Conservation (phyloP, 2,888 invertebrate species). For the Argyresthia goedartella region DNA sequence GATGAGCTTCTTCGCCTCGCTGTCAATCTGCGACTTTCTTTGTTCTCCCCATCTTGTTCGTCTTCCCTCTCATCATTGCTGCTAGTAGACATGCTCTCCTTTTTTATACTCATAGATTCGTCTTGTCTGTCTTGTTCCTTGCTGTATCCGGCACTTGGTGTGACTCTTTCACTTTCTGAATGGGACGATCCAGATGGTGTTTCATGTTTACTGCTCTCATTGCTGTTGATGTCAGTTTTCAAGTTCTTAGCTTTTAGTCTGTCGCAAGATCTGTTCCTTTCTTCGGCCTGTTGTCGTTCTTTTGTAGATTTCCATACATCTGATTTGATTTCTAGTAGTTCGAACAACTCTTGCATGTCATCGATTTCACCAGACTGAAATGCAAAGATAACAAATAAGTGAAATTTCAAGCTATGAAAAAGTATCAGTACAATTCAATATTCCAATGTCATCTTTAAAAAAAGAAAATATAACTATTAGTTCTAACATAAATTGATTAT, state of each 20-base stretch:
- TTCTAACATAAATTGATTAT: too few relatives aligned
- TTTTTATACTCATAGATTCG: constrained; percentile 61
- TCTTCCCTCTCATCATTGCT: constrained; percentile 67
- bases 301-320: constrained; percentile 78
- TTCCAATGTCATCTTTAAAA: too few relatives aligned
- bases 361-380: constrained; percentile 84
- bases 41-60: constrained; percentile 60
- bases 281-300: constrained; percentile 62
- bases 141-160: constrained; percentile 59
- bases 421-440: too few relatives aligned
- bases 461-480: too few relatives aligned
- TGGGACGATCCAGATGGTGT: constrained; percentile 62
- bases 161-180: constrained; percentile 60
- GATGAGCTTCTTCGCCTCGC: constrained; percentile 80
- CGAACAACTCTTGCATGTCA: constrained; percentile 85
- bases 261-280: constrained; percentile 60
- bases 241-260: constrained; percentile 56
- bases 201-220: constrained; percentile 66
- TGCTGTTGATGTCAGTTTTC: constrained; percentile 65
- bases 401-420: too few relatives aligned
- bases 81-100: constrained; percentile 65
- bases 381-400: constrained; percentile 11
- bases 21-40: constrained; percentile 60
- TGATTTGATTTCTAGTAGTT: constrained; percentile 87
- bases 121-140: constrained; percentile 56